Conservation (phyloP, 2,113 vertebrate genomes). For the Arvicanthis niloticus region DNA sequence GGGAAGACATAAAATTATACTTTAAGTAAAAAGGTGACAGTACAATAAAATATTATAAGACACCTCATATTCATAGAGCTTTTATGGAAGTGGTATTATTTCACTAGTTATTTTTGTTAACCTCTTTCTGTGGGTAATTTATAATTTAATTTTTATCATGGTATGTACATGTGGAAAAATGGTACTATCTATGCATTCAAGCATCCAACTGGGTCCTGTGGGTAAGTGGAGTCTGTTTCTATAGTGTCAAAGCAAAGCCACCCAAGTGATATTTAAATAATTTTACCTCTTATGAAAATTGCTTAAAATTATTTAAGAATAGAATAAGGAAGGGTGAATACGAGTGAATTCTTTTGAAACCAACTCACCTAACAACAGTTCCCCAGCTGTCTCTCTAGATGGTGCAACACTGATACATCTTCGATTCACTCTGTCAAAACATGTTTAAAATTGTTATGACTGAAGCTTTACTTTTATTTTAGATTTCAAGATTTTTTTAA, state of each 20-base stretch:
- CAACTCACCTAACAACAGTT: constrained; percentile 94
- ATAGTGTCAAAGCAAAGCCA: constrained; percentile 18
- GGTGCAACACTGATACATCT: constrained; percentile 97
- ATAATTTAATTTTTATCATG: background rate
- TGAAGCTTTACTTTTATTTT: constrained; percentile 35
- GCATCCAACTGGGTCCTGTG: background rate
- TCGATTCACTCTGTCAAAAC: constrained; percentile 93
- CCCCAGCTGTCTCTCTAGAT: constrained; percentile 96
- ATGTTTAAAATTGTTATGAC: constrained; percentile 45
- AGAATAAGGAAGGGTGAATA: background rate
- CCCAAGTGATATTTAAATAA: background rate
- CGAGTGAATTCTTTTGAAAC: background rate
- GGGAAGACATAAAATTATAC: background rate
- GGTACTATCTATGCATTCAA: background rate
- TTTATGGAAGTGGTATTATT: background rate
- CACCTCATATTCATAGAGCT: background rate
- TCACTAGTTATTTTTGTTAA: background rate
- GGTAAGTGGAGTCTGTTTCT: background rate
- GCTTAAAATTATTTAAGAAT: constrained; percentile 36
- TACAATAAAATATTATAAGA: background rate
- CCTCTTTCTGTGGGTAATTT: background rate
- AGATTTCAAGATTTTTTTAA: constrained; percentile 46
- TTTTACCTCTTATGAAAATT: background rate
- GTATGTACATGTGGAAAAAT: background rate
- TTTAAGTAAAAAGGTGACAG: background rate